These are phyloP conservation scores for Athalia cordata DNA, from an alignment of 2,888 invertebrate species.

Conservation along the genomic window DNA sequence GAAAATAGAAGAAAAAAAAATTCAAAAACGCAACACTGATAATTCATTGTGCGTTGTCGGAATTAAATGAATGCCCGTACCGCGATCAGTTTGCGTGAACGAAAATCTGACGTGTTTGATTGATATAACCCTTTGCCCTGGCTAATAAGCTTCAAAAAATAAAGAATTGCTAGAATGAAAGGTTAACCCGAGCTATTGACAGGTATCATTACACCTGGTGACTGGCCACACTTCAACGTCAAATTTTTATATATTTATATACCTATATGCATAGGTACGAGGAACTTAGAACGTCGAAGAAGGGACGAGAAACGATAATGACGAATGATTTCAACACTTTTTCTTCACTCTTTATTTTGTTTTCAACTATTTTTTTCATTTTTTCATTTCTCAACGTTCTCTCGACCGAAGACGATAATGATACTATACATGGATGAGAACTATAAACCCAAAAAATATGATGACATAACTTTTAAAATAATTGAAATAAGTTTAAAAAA, in stretches of 20 bases:
- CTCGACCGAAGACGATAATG: not conserved
- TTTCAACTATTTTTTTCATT: not conserved
- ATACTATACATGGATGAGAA: not conserved
- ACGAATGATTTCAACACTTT: conserved; percentile 40
- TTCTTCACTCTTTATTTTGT: not conserved
- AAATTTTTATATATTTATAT: not conserved
- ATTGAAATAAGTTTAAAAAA: too few relatives aligned
- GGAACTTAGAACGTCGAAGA: not conserved
- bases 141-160: conserved; percentile 60
- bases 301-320: conserved; percentile 27
- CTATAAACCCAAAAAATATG: too few relatives aligned
- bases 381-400: not conserved
- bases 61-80: too few relatives aligned
- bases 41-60: not conserved
- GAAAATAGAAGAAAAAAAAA: too few relatives aligned
- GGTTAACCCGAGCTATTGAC: conserved; percentile 34
- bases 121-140: conserved; percentile 61
- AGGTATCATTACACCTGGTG: conserved; percentile 35
- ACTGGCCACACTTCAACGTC: conserved; percentile 20
- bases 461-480: too few relatives aligned
- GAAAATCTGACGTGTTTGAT: conserved; percentile 56
- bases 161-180: conserved; percentile 50
- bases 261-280: not conserved
- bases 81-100: not conserved
- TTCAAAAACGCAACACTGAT: too few relatives aligned